Evolutionary conservation across 2,888 invertebrate genomes (phyloP).

Genomic region (Corbicula japonica): DNA sequence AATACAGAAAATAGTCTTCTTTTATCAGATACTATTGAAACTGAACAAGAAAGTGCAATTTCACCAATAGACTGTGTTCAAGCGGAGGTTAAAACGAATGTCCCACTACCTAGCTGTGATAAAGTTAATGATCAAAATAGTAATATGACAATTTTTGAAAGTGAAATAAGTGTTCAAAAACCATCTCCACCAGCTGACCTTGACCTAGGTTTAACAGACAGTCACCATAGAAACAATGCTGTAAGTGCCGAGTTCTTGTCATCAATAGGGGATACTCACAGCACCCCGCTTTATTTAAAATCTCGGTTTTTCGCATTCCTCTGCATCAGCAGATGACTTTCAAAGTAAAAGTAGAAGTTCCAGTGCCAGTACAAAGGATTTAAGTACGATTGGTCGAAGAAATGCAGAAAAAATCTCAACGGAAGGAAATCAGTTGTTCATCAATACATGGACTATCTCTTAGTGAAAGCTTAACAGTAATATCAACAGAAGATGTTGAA

Average conservation of each 20-base stretch:
- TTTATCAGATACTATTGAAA: neutral
- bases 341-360: slow-evolving; percentile 79
- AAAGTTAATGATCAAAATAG: slow-evolving; percentile 27
- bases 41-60: slow-evolving; percentile 10
- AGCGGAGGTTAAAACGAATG: slow-evolving; percentile 7
- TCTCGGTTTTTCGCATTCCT: slow-evolving; percentile 67
- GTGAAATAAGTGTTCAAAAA: slow-evolving; percentile 12
- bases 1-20: slow-evolving; percentile 1
- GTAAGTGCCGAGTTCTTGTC: slow-evolving; percentile 31
- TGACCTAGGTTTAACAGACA: slow-evolving; percentile 18
- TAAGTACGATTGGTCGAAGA: slow-evolving; percentile 67
- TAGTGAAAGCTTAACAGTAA: slow-evolving; percentile 63
- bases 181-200: slow-evolving; percentile 10
- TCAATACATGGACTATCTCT: slow-evolving; percentile 57
- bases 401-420: slow-evolving; percentile 49
- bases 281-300: slow-evolving; percentile 77
- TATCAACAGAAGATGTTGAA: slow-evolving; percentile 28
- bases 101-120: slow-evolving; percentile 36
- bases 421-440: slow-evolving; percentile 42
- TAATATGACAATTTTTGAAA: slow-evolving; percentile 31
- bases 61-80: slow-evolving; percentile 36
- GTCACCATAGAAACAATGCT: neutral
- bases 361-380: slow-evolving; percentile 82
- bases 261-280: slow-evolving; percentile 48
- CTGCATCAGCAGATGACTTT: slow-evolving; percentile 73